Percentiles rank a stretch among this genome's conserved stretches.
Conservation (phyloP, 2,797 vertebrate genomes). For the Erpetoichthys calabaricus region DNA sequence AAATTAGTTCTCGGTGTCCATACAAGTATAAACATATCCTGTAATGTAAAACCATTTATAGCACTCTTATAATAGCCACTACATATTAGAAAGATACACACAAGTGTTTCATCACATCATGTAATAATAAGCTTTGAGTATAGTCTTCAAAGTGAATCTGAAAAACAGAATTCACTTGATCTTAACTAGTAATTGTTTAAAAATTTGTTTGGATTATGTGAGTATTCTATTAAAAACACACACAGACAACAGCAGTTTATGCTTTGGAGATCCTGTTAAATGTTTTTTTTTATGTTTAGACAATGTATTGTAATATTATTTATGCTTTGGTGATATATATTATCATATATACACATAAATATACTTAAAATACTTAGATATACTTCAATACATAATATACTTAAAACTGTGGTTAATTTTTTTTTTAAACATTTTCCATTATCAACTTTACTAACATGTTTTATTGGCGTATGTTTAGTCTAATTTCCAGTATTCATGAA, state of each 20-base stretch:
- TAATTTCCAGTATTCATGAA: too few relatives aligned
- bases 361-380: not conserved
- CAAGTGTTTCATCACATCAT: constrained; percentile 24
- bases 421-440: too few relatives aligned
- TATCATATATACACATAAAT: too few relatives aligned
- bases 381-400: not conserved
- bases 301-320: not conserved
- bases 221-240: too few relatives aligned
- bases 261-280: not conserved
- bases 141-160: too few relatives aligned
- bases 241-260: too few relatives aligned
- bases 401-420: not conserved
- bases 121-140: not conserved
- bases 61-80: constrained; percentile 23
- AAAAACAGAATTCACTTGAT: too few relatives aligned
- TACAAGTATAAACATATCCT: constrained; percentile 22
- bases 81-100: constrained; percentile 30
- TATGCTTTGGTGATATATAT: not conserved
- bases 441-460: too few relatives aligned
- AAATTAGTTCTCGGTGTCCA: not conserved
- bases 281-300: not conserved
- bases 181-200: too few relatives aligned
- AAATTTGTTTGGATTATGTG: too few relatives aligned
- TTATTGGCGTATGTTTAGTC: too few relatives aligned
- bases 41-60: constrained; percentile 19